Evolutionary conservation across 2,888 invertebrate species (phyloP), one percentile per base, ranked within the genome.

Genomic region (Saturnia japonica): DNA sequence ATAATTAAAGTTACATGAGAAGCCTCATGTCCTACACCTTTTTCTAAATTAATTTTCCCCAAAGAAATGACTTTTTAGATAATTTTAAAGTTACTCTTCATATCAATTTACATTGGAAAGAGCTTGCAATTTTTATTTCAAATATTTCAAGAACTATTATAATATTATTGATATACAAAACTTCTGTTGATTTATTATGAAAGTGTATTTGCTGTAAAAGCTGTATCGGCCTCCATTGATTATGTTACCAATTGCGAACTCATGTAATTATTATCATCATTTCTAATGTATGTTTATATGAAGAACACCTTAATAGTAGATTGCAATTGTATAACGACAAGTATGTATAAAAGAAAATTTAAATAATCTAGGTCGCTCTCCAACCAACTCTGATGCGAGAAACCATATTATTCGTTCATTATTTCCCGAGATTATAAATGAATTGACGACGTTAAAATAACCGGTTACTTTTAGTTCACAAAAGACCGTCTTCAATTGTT

Each of bases 401-500:
- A 64, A 40, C 16, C 40, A 40, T 40, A n/a, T n/a, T n/a, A n/a
- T n/a, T 64, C 9, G 40, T 64, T n/a, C 34, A 40, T 19, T 64
- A 64, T 64, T 64, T 40, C n/a, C 7, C 40, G 0, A 40, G n/a
- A 34, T 64, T 40, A 34, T 64, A 64, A 40, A 9, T 64, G 62
- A 34, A 62, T 62, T 62, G 34, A 34, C 28, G 34, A 28, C 34
- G 42, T 40, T 22, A 54, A 66, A 54, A 40, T 40, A 42, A 43
- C 22, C 28, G 45, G 40, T 40, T 14, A 51, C 25, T 42, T 22
- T 42, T 28, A 54, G 84, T 84, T 82, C 83, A 80, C 83, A 82
- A 84, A 84, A 81, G 83, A 80, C 82, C 78, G 82, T 80, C 82
- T 77, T 73, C 77, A 77, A 87, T 91, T 91, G 88, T 91, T 74